Evolutionary conservation across 2,888 invertebrate genomes (phyloP), one percentile per base, ranked within the genome.

Genomic region (Seira sanloemensis): DNA sequence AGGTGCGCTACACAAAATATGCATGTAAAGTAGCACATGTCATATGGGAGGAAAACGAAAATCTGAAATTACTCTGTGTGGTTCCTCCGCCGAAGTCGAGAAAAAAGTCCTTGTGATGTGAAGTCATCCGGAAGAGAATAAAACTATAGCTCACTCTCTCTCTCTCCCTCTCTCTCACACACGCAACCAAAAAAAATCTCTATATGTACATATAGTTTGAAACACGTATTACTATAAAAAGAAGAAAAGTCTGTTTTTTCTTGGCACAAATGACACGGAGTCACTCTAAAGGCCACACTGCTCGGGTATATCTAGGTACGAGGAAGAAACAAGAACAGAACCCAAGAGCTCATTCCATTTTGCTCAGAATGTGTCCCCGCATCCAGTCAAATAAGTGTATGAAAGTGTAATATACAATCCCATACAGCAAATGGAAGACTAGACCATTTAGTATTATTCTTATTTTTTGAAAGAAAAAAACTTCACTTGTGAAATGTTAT

Each of bases 351-450:
- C n/a, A n/a, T n/a, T n/a, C n/a, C n/a, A n/a, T n/a, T n/a, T n/a
- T n/a, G n/a, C n/a, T n/a, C n/a, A n/a, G n/a, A n/a, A n/a, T n/a
- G n/a, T n/a, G n/a, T 68, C 21, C 21, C 75, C 24, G 74, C 78
- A 83, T 78, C 83, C 78, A 83, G 78, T 78, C 78, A 84, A 78
- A 74, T 75, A 25, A 67, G 58, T 58, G 19, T 4, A 78, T 69
- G 78, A 84, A 84, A 84, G 65, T 84, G 73, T 65, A 78, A 78
- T 75, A 84, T 78, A 78, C 68, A 73, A 78, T 83, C 78, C 73
- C 78, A 78, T 83, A 78, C 78, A 68, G 83, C 74, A 83, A 74
- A 73, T 78, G 54, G 50, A 50, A 50, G 50, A 67, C 77, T 24
- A 67, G 50, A 54, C 26, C 76, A 76, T 58, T 54, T 62, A 27